Conservation (phyloP, 2,113 vertebrate genomes). For the Xiphophorus hellerii region DNA sequence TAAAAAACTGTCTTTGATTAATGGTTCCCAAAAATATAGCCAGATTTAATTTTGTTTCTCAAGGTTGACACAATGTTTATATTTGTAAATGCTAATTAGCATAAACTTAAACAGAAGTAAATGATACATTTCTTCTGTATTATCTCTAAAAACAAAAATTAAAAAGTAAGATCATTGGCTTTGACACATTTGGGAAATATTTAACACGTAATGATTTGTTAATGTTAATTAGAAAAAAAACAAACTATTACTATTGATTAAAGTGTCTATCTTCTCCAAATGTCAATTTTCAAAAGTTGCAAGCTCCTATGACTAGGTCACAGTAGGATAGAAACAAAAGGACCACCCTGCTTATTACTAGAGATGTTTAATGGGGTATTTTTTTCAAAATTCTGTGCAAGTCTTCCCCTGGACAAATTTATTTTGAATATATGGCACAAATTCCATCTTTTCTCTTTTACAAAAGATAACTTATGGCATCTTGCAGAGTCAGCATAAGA, state of each 20-base stretch:
- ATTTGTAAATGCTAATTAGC: too few relatives aligned
- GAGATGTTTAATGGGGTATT: background rate
- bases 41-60: too few relatives aligned
- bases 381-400: background rate
- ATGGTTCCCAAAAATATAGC: too few relatives aligned
- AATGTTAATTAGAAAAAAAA: background rate
- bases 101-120: too few relatives aligned
- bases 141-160: background rate
- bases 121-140: background rate
- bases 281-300: background rate
- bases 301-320: too few relatives aligned
- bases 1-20: too few relatives aligned
- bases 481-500: slow-evolving; percentile 38
- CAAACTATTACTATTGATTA: background rate
- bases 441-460: slow-evolving; percentile 6
- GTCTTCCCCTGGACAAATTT: background rate
- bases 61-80: too few relatives aligned
- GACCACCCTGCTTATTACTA: too few relatives aligned
- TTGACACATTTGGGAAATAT: background rate
- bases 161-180: background rate
- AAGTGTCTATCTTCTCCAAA: background rate
- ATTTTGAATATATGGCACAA: background rate
- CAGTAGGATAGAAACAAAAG: too few relatives aligned
- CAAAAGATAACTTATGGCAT: slow-evolving; percentile 4
- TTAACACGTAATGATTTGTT: background rate